Percentiles rank a stretch among this genome's conserved stretches.
phyloP scores from a whole-genome alignment of 2,888 invertebrate genomes.

The Pycnomerus fuliginosus region DNA sequence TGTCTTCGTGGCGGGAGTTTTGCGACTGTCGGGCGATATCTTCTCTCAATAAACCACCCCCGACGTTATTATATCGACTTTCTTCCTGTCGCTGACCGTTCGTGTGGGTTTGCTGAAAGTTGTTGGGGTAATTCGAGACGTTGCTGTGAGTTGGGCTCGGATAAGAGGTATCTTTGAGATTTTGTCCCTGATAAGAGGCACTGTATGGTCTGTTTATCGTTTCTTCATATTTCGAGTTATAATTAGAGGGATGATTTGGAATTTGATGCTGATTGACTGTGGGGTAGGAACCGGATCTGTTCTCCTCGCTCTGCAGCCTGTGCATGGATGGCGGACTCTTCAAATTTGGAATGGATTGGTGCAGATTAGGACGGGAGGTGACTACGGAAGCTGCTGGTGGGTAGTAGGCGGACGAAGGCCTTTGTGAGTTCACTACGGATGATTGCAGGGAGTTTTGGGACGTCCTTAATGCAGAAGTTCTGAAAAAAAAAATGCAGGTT shows the following conservation, averaged over 20 bases:
- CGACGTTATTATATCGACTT: conserved; percentile 38
- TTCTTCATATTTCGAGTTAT: conserved; percentile 12
- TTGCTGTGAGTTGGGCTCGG: conserved; percentile 41
- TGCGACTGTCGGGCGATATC: conserved; percentile 48
- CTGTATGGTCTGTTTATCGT: conserved; percentile 29
- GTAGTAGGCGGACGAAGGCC: conserved; percentile 62
- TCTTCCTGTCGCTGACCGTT: conserved; percentile 35
- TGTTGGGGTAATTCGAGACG: conserved; percentile 32
- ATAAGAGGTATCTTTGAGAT: conserved; percentile 31
- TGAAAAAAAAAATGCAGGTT: conserved; percentile 29
- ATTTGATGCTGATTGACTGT: conserved; percentile 36
- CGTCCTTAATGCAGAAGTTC: conserved; percentile 60
- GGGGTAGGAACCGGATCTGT: conserved; percentile 42
- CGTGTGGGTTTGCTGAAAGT: conserved; percentile 42
- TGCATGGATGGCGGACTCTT: conserved; percentile 48
- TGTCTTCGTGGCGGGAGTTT: conserved; percentile 42
- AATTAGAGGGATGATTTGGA: conserved; percentile 26
- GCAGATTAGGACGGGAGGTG: conserved; percentile 42
- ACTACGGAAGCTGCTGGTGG: conserved; percentile 39
- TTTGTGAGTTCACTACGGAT: conserved; percentile 54
- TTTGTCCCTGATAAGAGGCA: conserved; percentile 19
- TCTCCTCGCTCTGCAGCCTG: conserved; percentile 35
- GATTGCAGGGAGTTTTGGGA: conserved; percentile 62
- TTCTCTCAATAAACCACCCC: conserved; percentile 44
- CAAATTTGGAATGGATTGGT: conserved; percentile 54